Percentiles rank a stretch among this genome's conserved stretches.
phyloP scores from a whole-genome alignment of 2,113 vertebrate genomes.

The Tragelaphus imberbis region DNA sequence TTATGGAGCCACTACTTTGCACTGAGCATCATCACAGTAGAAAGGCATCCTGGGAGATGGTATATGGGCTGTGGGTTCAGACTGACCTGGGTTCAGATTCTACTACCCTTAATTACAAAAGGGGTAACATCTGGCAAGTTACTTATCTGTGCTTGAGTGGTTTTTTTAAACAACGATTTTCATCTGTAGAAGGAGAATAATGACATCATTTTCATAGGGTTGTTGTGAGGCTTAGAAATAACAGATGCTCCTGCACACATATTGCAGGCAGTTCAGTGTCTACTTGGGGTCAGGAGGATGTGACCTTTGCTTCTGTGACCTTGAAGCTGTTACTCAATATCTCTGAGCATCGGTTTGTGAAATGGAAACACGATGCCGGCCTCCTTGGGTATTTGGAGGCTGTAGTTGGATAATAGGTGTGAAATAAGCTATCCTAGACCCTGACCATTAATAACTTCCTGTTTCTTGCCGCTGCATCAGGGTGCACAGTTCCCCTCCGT shows the following conservation, averaged over 20 bases:
- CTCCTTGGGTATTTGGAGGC: background rate
- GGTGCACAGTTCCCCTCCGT: background rate
- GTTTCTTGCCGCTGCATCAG: background rate
- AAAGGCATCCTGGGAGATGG: background rate
- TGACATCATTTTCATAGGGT: constrained; percentile 32
- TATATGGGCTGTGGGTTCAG: background rate
- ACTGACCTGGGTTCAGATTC: background rate
- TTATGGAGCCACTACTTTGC: background rate
- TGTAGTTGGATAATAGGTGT: background rate
- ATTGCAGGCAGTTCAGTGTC: background rate
- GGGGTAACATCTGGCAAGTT: background rate
- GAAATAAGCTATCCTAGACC: background rate
- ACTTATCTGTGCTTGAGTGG: background rate
- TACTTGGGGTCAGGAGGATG: background rate
- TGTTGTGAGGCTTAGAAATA: background rate
- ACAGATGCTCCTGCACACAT: background rate
- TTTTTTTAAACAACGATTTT: background rate
- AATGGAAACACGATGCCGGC: background rate
- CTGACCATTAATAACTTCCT: background rate
- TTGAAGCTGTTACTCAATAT: background rate
- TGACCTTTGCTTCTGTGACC: background rate
- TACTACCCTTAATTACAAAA: background rate
- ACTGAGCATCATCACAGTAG: background rate
- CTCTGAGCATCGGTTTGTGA: background rate
- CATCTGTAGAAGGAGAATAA: background rate